Percentiles rank a stretch among this genome's conserved stretches.
Conservation (phyloP, 2,797 vertebrate genomes). For the Sebastes aleutianus region DNA sequence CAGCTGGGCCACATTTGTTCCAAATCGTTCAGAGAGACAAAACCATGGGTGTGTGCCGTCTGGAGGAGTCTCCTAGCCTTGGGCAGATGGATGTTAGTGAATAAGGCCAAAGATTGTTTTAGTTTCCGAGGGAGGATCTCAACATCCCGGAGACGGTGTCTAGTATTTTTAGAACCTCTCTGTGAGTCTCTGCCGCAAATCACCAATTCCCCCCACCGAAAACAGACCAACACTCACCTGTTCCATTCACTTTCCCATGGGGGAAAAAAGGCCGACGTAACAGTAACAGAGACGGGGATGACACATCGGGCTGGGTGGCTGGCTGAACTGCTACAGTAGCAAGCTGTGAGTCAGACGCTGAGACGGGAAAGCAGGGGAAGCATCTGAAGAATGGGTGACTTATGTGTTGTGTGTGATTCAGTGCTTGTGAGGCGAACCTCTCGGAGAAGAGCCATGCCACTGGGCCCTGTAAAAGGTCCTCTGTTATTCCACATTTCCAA, state of each 20-base stretch:
- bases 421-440: conserved; percentile 57
- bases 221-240: conserved; percentile 71
- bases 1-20: conserved; percentile 12
- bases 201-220: conserved; percentile 51
- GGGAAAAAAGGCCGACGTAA: conserved; percentile 51
- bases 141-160: conserved; percentile 35
- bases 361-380: conserved; percentile 58
- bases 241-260: conserved; percentile 71
- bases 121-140: conserved; percentile 61
- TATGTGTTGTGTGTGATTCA: conserved; percentile 62
- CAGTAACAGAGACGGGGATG: conserved; percentile 60
- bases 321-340: conserved; percentile 55
- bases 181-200: conserved; percentile 44
- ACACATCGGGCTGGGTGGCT: conserved; percentile 58
- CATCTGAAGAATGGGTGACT: conserved; percentile 74
- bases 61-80: conserved; percentile 9
- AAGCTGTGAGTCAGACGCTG: conserved; percentile 59
- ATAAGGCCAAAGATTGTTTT: conserved; percentile 44
- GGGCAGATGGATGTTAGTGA: conserved; percentile 41
- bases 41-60: conserved; percentile 28
- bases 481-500: conserved; percentile 82
- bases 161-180: conserved; percentile 63
- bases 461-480: conserved; percentile 70
- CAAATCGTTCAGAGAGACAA: conserved; percentile 25
- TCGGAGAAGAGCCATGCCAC: conserved; percentile 61